phyloP scores from a whole-genome alignment of 2,113 vertebrate species.

The Grallaria varia region DNA sequence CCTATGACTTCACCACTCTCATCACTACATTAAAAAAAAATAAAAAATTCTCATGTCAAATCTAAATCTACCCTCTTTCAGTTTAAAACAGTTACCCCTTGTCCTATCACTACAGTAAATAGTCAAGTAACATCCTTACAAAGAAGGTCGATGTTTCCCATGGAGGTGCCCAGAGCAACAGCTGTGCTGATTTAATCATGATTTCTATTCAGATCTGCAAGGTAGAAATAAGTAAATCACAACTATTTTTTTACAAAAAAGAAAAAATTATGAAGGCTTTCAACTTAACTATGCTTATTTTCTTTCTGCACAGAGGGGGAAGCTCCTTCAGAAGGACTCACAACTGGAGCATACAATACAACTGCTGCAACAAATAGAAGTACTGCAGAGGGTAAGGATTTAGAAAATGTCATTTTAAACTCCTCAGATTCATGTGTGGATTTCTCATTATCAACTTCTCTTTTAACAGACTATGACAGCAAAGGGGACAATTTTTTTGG shows the following conservation, averaged over 20 bases:
- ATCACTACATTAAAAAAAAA: neutral
- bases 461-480: conserved; percentile 41
- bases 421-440: neutral
- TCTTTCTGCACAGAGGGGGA: neutral
- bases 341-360: neutral
- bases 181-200: neutral
- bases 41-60: neutral
- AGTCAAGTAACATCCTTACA: neutral
- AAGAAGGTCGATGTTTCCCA: neutral
- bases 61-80: neutral
- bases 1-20: neutral
- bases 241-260: neutral
- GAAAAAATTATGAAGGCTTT: neutral
- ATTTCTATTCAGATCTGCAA: neutral
- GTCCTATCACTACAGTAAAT: neutral
- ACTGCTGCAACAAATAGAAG: neutral
- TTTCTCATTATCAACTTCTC: neutral
- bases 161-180: neutral
- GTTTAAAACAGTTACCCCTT: neutral
- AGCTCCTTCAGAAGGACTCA: conserved; percentile 13
- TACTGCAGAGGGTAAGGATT: neutral
- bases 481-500: conserved; percentile 61
- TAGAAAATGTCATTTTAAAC: neutral
- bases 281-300: neutral
- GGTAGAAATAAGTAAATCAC: neutral